Evolutionary conservation across 2,113 vertebrate genomes (phyloP).

Genomic region (Barnardius zonarius): DNA sequence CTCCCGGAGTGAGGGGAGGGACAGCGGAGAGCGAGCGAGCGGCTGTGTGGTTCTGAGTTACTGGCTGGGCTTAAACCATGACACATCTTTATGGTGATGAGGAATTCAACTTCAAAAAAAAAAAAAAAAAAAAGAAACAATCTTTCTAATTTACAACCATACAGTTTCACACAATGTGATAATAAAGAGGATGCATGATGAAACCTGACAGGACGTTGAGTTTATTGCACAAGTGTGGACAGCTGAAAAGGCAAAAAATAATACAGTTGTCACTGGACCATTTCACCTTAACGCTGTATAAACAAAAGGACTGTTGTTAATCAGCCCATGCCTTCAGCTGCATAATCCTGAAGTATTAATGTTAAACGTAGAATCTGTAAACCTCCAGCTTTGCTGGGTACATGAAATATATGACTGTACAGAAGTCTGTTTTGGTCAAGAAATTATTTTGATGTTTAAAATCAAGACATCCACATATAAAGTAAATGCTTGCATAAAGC

Average conservation of each 20-base stretch:
- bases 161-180: conserved; percentile 34
- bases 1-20: too few species aligned
- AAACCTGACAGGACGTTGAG: conserved; percentile 65
- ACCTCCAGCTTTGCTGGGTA: not conserved
- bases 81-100: not conserved
- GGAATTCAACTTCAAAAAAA: conserved; percentile 2
- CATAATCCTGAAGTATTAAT: conserved; percentile 61
- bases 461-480: not conserved
- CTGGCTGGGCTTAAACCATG: too few species aligned
- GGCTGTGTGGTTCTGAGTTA: too few species aligned
- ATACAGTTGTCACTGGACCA: conserved; percentile 62
- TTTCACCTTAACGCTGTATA: conserved; percentile 39
- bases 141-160: conserved; percentile 42
- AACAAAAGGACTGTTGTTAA: conserved; percentile 64
- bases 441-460: not conserved
- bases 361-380: conserved; percentile 58
- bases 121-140: not conserved
- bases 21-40: too few species aligned
- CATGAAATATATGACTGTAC: conserved; percentile 32
- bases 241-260: conserved; percentile 73
- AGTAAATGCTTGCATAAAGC: not conserved
- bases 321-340: conserved; percentile 23
- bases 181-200: conserved; percentile 58
- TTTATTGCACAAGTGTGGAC: conserved; percentile 59
- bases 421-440: conserved; percentile 46